Conservation (phyloP, 2,888 invertebrate genomes). For the Ophion obscuratus region DNA sequence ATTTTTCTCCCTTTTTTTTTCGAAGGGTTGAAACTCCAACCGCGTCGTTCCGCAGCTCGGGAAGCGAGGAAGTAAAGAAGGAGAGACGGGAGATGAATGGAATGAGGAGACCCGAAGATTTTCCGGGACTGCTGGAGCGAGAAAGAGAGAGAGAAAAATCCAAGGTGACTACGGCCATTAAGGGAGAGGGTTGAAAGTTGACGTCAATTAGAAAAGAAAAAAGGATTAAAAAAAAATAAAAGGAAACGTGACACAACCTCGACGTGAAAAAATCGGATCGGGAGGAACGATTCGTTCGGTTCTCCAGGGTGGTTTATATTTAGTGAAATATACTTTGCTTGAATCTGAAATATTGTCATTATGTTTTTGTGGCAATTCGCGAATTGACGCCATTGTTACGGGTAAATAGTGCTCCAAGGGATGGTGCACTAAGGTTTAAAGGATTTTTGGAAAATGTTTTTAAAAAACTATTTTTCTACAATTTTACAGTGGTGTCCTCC, state of each 20-base stretch:
- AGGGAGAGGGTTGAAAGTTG: conserved; percentile 70
- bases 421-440: too few relatives aligned
- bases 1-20: conserved; percentile 58
- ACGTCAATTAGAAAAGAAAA: conserved; percentile 79
- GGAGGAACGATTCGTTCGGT: conserved; percentile 19
- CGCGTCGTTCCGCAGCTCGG: conserved; percentile 38
- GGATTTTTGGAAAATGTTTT: too few relatives aligned
- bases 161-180: conserved; percentile 67
- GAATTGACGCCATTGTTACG: not conserved
- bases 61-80: conserved; percentile 60
- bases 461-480: too few relatives aligned
- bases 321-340: not conserved
- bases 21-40: conserved; percentile 57
- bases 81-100: conserved; percentile 76
- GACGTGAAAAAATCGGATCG: conserved; percentile 62
- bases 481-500: too few relatives aligned
- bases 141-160: conserved; percentile 67
- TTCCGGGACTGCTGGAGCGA: conserved; percentile 58
- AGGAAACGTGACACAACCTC: conserved; percentile 74
- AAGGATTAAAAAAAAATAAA: conserved; percentile 38
- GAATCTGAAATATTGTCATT: not conserved
- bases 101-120: conserved; percentile 71
- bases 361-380: not conserved
- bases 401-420: not conserved
- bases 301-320: conserved; percentile 6